phyloP scores from a whole-genome alignment of 2,888 invertebrate genomes.

The Ypsolopha sequella region DNA sequence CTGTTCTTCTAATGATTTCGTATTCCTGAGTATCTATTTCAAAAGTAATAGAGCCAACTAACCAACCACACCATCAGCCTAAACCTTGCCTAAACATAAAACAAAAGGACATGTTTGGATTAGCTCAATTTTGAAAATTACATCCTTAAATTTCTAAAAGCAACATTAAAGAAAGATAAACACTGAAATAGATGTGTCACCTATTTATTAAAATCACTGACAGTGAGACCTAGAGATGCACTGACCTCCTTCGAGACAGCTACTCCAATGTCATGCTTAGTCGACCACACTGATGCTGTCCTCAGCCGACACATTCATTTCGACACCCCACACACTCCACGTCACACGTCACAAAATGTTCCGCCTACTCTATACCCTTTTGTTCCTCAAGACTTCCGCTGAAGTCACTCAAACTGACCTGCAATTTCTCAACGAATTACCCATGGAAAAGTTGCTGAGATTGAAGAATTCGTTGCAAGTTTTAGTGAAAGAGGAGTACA shows the following conservation, averaged over 20 bases:
- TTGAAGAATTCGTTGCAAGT: slow-evolving; percentile 63
- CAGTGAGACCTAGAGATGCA: background rate
- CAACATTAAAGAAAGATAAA: no score
- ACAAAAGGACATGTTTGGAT: no score
- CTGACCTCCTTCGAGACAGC: slow-evolving; percentile 1
- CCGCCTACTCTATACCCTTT: slow-evolving; percentile 18
- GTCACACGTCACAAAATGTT: slow-evolving; percentile 33
- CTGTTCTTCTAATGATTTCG: no score
- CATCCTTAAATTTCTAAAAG: no score
- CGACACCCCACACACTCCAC: slow-evolving; percentile 19
- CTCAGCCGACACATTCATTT: slow-evolving; percentile 18
- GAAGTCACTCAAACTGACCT: slow-evolving; percentile 40
- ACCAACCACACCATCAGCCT: no score
- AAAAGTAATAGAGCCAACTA: no score
- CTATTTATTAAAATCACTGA: background rate
- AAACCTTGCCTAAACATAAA: no score
- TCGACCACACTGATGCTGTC: slow-evolving; percentile 38
- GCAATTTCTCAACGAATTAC: slow-evolving; percentile 75
- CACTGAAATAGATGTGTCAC: no score
- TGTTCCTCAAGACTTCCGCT: slow-evolving; percentile 18
- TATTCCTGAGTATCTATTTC: no score
- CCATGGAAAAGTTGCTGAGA: slow-evolving; percentile 76
- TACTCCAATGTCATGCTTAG: slow-evolving; percentile 30
- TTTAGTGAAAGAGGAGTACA: slow-evolving; percentile 26
- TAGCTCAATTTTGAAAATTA: no score